Evolutionary conservation across 2,797 vertebrate genomes (phyloP).

Genomic region (Prionace glauca): DNA sequence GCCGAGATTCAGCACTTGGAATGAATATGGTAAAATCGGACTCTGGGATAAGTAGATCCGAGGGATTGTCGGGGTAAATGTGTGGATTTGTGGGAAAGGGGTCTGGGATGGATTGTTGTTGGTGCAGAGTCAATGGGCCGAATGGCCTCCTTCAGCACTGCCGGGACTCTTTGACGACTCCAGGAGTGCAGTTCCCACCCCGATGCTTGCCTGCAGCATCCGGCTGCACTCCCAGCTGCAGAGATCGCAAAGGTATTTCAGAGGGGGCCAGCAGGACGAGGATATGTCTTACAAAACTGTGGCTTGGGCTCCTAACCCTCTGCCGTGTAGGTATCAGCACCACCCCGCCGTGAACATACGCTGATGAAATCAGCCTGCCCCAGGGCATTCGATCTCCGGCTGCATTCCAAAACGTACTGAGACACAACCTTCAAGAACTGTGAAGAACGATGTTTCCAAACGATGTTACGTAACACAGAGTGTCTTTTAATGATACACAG

Average conservation of each 20-base stretch:
- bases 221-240: not conserved
- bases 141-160: too few species aligned
- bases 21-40: too few species aligned
- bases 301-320: not conserved
- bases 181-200: too few species aligned
- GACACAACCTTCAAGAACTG: not conserved
- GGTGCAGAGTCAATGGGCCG: not conserved
- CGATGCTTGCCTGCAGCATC: too few species aligned
- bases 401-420: not conserved
- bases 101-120: too few species aligned
- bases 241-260: not conserved
- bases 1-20: too few species aligned
- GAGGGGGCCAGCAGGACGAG: not conserved
- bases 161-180: not conserved
- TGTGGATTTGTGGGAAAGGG: too few species aligned
- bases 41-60: too few species aligned
- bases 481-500: not conserved
- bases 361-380: not conserved
- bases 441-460: not conserved
- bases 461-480: not conserved
- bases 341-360: not conserved
- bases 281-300: not conserved
- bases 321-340: not conserved
- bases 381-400: not conserved
- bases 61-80: too few species aligned